These are phyloP conservation scores for Xiphorhynchus erythropygius DNA, from an alignment of 2,797 vertebrate species.

Conservation along the genomic window DNA sequence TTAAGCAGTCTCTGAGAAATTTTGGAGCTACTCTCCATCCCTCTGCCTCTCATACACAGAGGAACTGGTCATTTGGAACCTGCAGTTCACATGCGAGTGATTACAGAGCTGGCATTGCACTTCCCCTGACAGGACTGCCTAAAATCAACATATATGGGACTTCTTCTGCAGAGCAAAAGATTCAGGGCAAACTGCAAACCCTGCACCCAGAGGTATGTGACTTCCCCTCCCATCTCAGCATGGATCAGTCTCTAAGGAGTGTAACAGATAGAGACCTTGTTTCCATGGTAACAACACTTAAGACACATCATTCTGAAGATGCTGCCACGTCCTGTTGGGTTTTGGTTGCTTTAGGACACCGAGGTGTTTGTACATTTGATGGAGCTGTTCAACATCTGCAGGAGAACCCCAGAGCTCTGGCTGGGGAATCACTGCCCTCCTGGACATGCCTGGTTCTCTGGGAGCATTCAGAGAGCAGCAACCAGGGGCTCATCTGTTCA, in stretches of 20 bases:
- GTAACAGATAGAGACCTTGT: neutral
- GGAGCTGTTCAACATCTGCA: neutral
- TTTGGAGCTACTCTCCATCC: neutral
- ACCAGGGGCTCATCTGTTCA: neutral
- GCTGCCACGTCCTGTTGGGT: neutral
- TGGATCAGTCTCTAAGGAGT: neutral
- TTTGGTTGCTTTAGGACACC: neutral
- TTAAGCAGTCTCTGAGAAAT: neutral
- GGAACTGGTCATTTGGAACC: neutral
- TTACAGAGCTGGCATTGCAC: neutral
- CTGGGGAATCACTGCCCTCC: neutral
- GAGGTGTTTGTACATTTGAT: neutral
- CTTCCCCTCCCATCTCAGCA: neutral
- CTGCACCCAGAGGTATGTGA: neutral
- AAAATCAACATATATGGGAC: neutral
- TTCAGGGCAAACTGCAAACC: neutral
- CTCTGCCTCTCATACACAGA: neutral
- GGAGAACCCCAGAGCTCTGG: neutral
- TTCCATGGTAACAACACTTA: neutral
- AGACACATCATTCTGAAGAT: neutral
- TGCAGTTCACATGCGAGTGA: neutral
- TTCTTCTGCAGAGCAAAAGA: neutral
- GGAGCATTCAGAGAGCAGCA: neutral
- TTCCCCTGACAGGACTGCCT: neutral
- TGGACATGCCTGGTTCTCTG: neutral